Percentiles rank a stretch among this genome's conserved stretches.
Conservation (phyloP, 2,797 vertebrate genomes). For the Parauchenoglanis punctatus region DNA sequence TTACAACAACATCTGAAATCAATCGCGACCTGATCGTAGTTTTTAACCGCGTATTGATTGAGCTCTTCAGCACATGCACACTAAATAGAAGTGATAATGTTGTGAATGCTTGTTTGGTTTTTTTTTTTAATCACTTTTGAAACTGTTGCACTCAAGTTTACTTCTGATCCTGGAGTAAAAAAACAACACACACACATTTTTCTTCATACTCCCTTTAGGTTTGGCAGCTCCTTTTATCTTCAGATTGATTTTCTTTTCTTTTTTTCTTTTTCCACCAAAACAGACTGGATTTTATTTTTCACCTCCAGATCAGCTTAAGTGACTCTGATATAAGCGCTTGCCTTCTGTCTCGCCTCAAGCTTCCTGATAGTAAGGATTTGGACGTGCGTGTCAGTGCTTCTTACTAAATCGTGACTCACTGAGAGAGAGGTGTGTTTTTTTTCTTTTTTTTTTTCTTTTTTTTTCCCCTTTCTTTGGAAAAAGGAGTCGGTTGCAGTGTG, state of each 20-base stretch:
- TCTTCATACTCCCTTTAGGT: not conserved
- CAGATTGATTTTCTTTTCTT: not conserved
- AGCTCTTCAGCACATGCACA: too few species aligned
- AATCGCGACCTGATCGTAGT: not conserved
- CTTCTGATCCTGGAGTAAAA: not conserved
- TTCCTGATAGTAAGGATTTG: conserved; percentile 22
- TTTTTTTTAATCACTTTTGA: not conserved
- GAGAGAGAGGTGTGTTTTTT: not conserved
- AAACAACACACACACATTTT: too few species aligned
- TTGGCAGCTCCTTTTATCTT: too few species aligned
- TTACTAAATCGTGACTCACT: conserved; percentile 30
- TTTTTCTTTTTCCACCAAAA: not conserved
- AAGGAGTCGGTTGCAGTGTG: not conserved
- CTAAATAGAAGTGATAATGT: not conserved
- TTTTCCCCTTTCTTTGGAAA: not conserved
- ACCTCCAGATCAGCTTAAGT: conserved; percentile 19
- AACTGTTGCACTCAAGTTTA: not conserved
- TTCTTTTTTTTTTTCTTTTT: not conserved
- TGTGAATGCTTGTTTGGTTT: not conserved
- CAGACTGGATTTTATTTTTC: not conserved
- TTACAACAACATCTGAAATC: not conserved
- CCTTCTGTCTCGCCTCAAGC: conserved; percentile 1
- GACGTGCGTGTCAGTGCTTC: conserved; percentile 1
- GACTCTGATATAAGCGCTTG: not conserved
- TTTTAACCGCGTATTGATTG: not conserved